Conservation (phyloP, 1,140 invertebrate species). For the Uloborus diversus region DNA sequence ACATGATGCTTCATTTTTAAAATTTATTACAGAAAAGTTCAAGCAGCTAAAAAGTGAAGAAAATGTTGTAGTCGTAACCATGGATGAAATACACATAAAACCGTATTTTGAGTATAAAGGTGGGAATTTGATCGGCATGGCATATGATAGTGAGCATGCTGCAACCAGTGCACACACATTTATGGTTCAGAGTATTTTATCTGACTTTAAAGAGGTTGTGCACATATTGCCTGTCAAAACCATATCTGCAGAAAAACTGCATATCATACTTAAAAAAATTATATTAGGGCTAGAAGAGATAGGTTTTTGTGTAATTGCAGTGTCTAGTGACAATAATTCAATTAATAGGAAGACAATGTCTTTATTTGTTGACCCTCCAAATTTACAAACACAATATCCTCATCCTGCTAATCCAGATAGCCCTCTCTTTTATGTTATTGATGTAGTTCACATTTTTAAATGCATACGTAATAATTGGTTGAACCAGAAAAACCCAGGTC, state of each 20-base stretch:
- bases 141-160: constrained; percentile 35
- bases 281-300: constrained; percentile 42
- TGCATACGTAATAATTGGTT: constrained; percentile 23
- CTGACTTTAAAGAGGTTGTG: constrained; percentile 49
- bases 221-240: constrained; percentile 55
- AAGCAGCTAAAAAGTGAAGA: background rate
- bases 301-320: constrained; percentile 14
- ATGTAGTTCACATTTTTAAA: constrained; percentile 35
- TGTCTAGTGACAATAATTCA: constrained; percentile 55
- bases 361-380: constrained; percentile 34
- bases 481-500: constrained; percentile 11
- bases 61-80: constrained; percentile 1
- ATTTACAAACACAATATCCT: constrained; percentile 1
- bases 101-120: constrained; percentile 57
- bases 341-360: constrained; percentile 56
- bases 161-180: constrained; percentile 57
- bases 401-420: background rate
- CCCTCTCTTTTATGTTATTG: constrained; percentile 42
- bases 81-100: constrained; percentile 58
- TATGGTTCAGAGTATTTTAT: constrained; percentile 54
- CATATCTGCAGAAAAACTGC: constrained; percentile 34
- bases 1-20: background rate
- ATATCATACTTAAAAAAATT: constrained; percentile 26
- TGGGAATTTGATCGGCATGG: constrained; percentile 54
- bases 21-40: background rate